Evolutionary conservation across 2,113 vertebrate genomes (phyloP).

Genomic region (Amphiprion percula): DNA sequence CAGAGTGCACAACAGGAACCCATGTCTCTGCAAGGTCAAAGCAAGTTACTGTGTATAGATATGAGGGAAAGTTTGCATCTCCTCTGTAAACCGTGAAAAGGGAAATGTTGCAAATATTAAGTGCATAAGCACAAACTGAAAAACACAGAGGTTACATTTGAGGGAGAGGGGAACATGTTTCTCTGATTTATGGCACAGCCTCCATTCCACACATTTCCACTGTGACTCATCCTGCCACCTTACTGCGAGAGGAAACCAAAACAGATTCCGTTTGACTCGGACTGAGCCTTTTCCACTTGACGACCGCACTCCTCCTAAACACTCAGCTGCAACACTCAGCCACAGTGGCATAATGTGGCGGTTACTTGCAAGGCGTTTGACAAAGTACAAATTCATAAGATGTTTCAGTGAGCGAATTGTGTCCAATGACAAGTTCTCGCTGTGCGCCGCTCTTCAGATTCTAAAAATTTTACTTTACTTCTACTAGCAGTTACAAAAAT

Average conservation of each 20-base stretch:
- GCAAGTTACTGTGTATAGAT: conserved; percentile 21
- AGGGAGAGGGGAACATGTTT: conserved; percentile 37
- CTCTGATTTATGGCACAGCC: conserved; percentile 49
- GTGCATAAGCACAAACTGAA: conserved; percentile 33
- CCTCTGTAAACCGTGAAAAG: neutral
- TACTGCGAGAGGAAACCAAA: conserved; percentile 69
- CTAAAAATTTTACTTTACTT: neutral
- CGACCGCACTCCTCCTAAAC: conserved; percentile 58
- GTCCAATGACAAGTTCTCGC: neutral
- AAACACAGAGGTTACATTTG: neutral
- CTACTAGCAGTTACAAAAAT: neutral
- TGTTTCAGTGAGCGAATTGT: neutral
- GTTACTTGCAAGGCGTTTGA: conserved; percentile 22
- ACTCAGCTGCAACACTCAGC: conserved; percentile 34
- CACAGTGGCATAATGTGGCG: conserved; percentile 29
- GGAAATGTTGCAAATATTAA: conserved; percentile 18
- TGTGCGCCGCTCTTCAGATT: neutral
- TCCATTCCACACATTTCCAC: conserved; percentile 74
- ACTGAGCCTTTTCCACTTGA: conserved; percentile 73
- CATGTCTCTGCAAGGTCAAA: conserved; percentile 40
- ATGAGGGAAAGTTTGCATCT: neutral
- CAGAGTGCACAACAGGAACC: conserved; percentile 31
- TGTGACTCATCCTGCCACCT: conserved; percentile 80
- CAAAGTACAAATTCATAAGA: conserved; percentile 29
- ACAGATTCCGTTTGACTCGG: conserved; percentile 58